Evolutionary conservation across 2,888 invertebrate species (phyloP).

Genomic region (Idaea dimidiata): DNA sequence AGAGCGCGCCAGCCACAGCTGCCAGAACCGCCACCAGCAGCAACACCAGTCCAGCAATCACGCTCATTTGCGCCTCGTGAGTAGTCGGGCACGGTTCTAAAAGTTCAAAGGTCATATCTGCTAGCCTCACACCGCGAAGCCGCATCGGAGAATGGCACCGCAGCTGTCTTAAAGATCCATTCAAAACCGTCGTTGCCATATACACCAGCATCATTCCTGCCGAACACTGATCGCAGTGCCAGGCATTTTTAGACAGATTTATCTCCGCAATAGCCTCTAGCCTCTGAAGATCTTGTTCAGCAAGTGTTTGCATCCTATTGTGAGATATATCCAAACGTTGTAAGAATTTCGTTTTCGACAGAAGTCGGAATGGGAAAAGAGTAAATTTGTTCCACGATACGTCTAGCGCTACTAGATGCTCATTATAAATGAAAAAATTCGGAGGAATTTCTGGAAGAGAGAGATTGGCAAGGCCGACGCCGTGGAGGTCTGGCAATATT

Average conservation of each 20-base stretch:
- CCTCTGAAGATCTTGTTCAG: conserved; percentile 78
- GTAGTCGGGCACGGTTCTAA: conserved; percentile 71
- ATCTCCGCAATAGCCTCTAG: conserved; percentile 80
- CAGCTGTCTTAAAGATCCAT: conserved; percentile 71
- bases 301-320: conserved; percentile 84
- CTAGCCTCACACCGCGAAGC: conserved; percentile 68
- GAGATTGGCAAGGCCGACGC: conserved; percentile 82
- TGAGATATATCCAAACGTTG: conserved; percentile 86
- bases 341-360: conserved; percentile 80
- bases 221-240: conserved; percentile 85
- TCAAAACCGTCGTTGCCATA: conserved; percentile 78
- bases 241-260: conserved; percentile 82
- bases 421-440: conserved; percentile 81
- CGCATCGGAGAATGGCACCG: conserved; percentile 81
- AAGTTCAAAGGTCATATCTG: conserved; percentile 51
- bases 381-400: conserved; percentile 86
- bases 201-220: conserved; percentile 79
- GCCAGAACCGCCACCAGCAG: conserved; percentile 65
- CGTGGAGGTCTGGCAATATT: conserved; percentile 78
- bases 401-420: conserved; percentile 84
- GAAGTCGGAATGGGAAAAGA: conserved; percentile 77
- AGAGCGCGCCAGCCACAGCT: conserved; percentile 81
- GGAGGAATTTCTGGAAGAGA: conserved; percentile 78
- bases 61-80: conserved; percentile 80
- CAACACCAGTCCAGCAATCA: conserved; percentile 71